Evolutionary conservation across 2,797 vertebrate genomes (phyloP), one percentile per base, ranked within the genome.

Genomic region (Poecilia gillii): DNA sequence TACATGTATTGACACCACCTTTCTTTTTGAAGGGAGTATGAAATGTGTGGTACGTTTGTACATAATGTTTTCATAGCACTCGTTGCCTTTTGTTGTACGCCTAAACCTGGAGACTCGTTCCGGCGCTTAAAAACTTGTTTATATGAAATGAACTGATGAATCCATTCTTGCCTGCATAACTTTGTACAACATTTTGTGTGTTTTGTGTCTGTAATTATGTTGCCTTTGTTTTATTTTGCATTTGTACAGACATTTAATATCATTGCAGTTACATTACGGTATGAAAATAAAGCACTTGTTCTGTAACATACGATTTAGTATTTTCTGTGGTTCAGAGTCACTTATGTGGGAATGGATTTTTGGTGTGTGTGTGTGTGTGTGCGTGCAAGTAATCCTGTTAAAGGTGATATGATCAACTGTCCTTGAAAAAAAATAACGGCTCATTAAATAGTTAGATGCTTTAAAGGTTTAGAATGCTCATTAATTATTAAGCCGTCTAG

Each of bases 191-290:
- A 97, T 75, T 16, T 20, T 97, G 97, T 78, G 31, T 55, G 49
- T 49, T 41, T 41, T 96, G 95, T 97, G 90, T 94, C 95, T 97
- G 95, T 97, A 96, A 97, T 94, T 95, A 96, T 94, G 95, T 96
- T 95, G 96, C 97, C 88, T 93, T 82, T 82, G 77, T 86, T 89
- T 90, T 90, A 85, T 87, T 92, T 91, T 91, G 97, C 96, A 97
- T 97, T 98, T 99, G 98, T 99, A 99, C 97, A 99, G 98, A 98
- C 97, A 97, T 98, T 97, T 97, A 96, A 97, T 97, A 97, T 97
- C 97, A 97, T 96, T 91, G 96, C 97, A 97, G 96, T 97, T 97
- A 96, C 97, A 97, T 94, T 98, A 98, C 96, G 85, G 91, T 95
- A 96, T 94, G 95, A 93, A 95, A 99, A 99, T 99, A 99, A 99